Percentiles rank a stretch among this genome's conserved stretches.
These are phyloP conservation scores for Phalera bucephala DNA, from an alignment of 2,888 invertebrate genomes.

Conservation along the genomic window DNA sequence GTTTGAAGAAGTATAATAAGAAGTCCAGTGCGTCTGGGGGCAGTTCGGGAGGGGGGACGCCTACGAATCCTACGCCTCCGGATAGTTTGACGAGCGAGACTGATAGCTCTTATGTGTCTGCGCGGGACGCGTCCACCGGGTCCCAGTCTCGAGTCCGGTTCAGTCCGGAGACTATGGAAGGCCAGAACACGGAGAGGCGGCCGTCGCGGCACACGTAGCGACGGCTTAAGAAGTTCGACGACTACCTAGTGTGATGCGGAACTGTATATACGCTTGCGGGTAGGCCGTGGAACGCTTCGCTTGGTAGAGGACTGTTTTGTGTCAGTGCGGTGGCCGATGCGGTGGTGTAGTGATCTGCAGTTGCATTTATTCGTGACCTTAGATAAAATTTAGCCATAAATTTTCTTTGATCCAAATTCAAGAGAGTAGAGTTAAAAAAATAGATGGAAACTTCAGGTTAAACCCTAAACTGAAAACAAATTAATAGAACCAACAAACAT, in stretches of 20 bases:
- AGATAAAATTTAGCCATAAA: no score
- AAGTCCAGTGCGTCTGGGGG: constrained; percentile 80
- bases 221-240: constrained; percentile 74
- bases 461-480: no score
- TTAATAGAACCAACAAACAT: no score
- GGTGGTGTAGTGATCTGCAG: no score
- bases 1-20: constrained; percentile 88
- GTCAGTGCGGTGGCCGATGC: constrained; percentile 14
- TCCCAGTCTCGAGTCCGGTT: constrained; percentile 89
- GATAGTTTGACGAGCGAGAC: constrained; percentile 92
- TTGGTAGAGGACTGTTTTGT: constrained; percentile 15
- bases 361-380: no score
- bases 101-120: constrained; percentile 94
- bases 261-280: constrained; percentile 46
- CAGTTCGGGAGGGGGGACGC: constrained; percentile 87
- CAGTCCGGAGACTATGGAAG: constrained; percentile 89
- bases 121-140: constrained; percentile 88
- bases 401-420: no score
- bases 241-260: constrained; percentile 70
- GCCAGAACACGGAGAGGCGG: constrained; percentile 51
- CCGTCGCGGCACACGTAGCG: constrained; percentile 73
- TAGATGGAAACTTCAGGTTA: no score
- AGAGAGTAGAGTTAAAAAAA: no score
- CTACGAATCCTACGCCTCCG: constrained; percentile 93
- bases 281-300: constrained; percentile 53